Evolutionary conservation across 2,113 vertebrate genomes (phyloP).

Genomic region (Cyanocitta stelleri): DNA sequence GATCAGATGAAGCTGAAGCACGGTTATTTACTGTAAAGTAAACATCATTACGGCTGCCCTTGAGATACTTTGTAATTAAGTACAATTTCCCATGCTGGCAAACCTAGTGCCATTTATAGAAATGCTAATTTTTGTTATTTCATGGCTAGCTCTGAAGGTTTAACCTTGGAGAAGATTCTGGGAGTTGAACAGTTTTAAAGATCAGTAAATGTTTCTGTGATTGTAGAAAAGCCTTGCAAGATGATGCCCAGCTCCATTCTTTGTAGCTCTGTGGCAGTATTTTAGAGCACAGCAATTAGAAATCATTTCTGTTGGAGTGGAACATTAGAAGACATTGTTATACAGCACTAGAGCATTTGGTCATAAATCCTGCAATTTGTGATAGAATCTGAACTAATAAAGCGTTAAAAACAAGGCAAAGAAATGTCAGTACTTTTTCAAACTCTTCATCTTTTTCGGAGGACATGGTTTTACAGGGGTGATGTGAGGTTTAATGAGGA

Average conservation of each 20-base stretch:
- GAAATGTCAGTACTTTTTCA: neutral
- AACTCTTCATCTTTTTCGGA: neutral
- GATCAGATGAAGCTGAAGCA: neutral
- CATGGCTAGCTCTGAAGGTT: neutral
- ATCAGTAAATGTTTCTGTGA: neutral
- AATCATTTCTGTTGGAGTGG: neutral
- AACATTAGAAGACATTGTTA: conserved; percentile 1
- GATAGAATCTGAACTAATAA: conserved; percentile 28
- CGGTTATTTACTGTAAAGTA: neutral
- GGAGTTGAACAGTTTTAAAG: neutral
- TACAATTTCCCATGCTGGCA: neutral
- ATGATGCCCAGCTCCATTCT: neutral
- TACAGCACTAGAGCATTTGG: neutral
- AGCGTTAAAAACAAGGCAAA: conserved; percentile 11
- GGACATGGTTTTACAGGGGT: neutral
- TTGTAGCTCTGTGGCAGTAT: neutral
- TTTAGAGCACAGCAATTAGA: neutral
- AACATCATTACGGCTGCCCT: neutral
- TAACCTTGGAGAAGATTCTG: neutral
- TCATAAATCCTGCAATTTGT: conserved; percentile 52
- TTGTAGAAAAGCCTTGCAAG: neutral
- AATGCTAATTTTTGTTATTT: neutral
- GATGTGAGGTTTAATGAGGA: neutral
- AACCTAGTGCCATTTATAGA: neutral
- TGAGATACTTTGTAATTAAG: conserved; percentile 29